phyloP scores from a whole-genome alignment of 2,888 invertebrate genomes.

The Xestia c-nigrum region DNA sequence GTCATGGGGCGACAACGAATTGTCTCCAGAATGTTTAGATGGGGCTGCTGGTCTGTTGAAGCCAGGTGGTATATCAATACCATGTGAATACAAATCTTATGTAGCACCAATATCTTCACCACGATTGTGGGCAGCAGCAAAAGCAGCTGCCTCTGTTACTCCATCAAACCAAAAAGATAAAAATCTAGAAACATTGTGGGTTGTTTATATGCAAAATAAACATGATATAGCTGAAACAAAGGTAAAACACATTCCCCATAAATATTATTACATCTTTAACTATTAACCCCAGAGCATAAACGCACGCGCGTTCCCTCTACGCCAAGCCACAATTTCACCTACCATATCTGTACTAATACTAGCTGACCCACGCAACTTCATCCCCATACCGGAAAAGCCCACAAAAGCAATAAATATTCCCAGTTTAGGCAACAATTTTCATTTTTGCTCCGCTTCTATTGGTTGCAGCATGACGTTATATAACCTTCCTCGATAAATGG shows the following conservation, averaged over 20 bases:
- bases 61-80: constrained; percentile 97
- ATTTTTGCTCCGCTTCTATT: too few relatives aligned
- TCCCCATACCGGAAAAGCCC: too few relatives aligned
- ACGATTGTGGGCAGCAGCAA: constrained; percentile 95
- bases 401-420: too few relatives aligned
- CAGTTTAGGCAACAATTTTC: too few relatives aligned
- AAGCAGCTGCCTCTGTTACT: constrained; percentile 73
- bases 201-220: constrained; percentile 97
- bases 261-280: neutral
- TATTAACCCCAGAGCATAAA: too few relatives aligned
- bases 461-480: too few relatives aligned
- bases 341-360: too few relatives aligned
- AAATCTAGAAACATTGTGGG: constrained; percentile 96
- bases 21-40: constrained; percentile 99
- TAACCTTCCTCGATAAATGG: too few relatives aligned
- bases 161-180: constrained; percentile 75
- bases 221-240: constrained; percentile 94
- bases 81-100: constrained; percentile 96
- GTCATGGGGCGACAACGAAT: constrained; percentile 99
- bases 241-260: constrained; percentile 71
- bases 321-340: too few relatives aligned
- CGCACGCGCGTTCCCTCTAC: too few relatives aligned
- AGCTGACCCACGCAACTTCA: too few relatives aligned
- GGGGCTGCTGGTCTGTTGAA: constrained; percentile 97
- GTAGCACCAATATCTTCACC: constrained; percentile 98